These are phyloP conservation scores for Hesperia comma DNA, from an alignment of 2,888 invertebrate species.

Conservation along the genomic window DNA sequence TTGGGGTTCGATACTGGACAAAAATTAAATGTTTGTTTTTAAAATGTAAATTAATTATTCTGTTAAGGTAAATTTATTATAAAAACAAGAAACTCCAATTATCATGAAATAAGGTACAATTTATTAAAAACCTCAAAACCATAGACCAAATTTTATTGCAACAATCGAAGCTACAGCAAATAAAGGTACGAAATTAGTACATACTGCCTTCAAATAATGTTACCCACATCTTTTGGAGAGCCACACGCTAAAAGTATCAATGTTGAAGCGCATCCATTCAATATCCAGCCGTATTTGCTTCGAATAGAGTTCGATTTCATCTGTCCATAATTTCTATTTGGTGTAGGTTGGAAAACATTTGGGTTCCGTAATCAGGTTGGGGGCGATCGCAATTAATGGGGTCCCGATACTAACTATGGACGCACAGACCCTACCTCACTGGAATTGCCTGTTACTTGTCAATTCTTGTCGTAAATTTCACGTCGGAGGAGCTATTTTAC, in stretches of 20 bases:
- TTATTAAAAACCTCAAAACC: not conserved
- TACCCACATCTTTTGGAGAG: slow-evolving; percentile 53
- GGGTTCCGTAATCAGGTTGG: slow-evolving; percentile 74
- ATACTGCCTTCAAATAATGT: slow-evolving; percentile 67
- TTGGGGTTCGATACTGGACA: no score
- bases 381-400: slow-evolving; percentile 78
- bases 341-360: slow-evolving; percentile 64
- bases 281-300: slow-evolving; percentile 52
- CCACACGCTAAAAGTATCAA: slow-evolving; percentile 64
- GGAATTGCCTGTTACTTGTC: slow-evolving; percentile 41
- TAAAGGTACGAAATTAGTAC: slow-evolving; percentile 64
- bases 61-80: no score
- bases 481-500: slow-evolving; percentile 4
- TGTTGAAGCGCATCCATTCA: slow-evolving; percentile 49
- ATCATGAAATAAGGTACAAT: no score
- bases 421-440: slow-evolving; percentile 50
- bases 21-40: no score
- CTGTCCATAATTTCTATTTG: slow-evolving; percentile 59
- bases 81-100: no score
- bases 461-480: slow-evolving; percentile 25
- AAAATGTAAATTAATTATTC: no score
- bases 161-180: slow-evolving; percentile 42
- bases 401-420: slow-evolving; percentile 57
- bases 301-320: slow-evolving; percentile 52
- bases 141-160: not conserved